These are phyloP conservation scores for Paramisgurnus dabryanus DNA, from an alignment of 2,113 vertebrate genomes.

Conservation along the genomic window DNA sequence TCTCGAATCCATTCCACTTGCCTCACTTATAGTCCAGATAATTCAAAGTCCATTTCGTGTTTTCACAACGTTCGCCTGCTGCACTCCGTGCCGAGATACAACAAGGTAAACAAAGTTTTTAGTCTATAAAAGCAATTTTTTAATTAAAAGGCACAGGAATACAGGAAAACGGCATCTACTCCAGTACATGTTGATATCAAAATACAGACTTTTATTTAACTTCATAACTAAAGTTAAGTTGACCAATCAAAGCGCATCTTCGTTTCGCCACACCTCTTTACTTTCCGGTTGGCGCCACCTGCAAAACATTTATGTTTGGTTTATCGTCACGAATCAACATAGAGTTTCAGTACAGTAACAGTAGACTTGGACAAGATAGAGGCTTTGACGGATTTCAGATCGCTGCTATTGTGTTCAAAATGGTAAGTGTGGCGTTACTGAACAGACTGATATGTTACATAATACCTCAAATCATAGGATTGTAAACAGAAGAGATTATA, in stretches of 20 bases:
- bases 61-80: too few species aligned
- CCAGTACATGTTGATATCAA: neutral
- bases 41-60: too few species aligned
- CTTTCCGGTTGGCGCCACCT: neutral
- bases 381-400: slow-evolving; percentile 64
- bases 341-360: neutral
- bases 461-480: neutral
- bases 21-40: too few species aligned
- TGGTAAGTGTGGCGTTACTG: slow-evolving; percentile 59
- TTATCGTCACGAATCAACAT: slow-evolving; percentile 52
- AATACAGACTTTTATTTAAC: neutral
- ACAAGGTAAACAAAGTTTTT: too few species aligned
- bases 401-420: slow-evolving; percentile 70
- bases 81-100: too few species aligned
- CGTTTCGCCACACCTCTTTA: neutral
- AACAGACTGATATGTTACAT: too few species aligned
- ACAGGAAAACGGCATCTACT: too few species aligned
- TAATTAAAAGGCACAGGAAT: too few species aligned
- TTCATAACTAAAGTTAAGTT: neutral
- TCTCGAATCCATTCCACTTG: too few species aligned
- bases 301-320: neutral
- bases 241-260: neutral
- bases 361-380: slow-evolving; percentile 66
- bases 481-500: neutral
- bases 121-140: too few species aligned